These are phyloP conservation scores for Stenopsyche tienmushanensis DNA, from an alignment of 1,140 invertebrate genomes.

Conservation along the genomic window DNA sequence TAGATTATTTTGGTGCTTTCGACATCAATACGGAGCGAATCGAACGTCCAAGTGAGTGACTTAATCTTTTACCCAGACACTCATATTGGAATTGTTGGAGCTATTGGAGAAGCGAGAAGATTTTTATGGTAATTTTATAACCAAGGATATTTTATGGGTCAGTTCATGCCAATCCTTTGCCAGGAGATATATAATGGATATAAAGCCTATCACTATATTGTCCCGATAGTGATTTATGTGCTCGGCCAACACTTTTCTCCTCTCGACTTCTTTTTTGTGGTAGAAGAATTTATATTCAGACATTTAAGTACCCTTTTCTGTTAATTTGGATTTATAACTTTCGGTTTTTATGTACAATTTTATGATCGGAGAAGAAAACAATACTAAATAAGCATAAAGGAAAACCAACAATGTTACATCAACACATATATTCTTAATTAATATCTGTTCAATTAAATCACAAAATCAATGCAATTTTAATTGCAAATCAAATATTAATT, in stretches of 20 bases:
- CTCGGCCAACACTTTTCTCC: constrained; percentile 9
- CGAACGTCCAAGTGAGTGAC: not conserved
- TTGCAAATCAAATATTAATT: no score
- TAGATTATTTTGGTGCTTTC: no score
- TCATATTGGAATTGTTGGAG: constrained; percentile 13
- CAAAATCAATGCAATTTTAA: no score
- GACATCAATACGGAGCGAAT: no score
- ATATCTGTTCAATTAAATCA: no score
- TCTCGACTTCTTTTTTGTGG: constrained; percentile 2
- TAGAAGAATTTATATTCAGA: not conserved
- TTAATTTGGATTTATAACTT: constrained; percentile 18
- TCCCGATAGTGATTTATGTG: constrained; percentile 18
- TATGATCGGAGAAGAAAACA: no score
- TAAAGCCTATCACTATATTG: constrained; percentile 19
- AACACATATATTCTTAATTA: no score
- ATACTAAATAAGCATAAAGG: not conserved
- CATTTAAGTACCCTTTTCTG: not conserved
- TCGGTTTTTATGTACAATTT: no score
- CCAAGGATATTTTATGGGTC: constrained; percentile 19
- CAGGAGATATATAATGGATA: constrained; percentile 12
- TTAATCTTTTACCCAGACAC: constrained; percentile 12
- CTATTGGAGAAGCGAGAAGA: constrained; percentile 14
- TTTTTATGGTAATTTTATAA: constrained; percentile 28
- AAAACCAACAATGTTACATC: not conserved
- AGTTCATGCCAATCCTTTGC: constrained; percentile 13